Evolutionary conservation across 2,797 vertebrate species (phyloP).

Genomic region (Amniataba percoides): DNA sequence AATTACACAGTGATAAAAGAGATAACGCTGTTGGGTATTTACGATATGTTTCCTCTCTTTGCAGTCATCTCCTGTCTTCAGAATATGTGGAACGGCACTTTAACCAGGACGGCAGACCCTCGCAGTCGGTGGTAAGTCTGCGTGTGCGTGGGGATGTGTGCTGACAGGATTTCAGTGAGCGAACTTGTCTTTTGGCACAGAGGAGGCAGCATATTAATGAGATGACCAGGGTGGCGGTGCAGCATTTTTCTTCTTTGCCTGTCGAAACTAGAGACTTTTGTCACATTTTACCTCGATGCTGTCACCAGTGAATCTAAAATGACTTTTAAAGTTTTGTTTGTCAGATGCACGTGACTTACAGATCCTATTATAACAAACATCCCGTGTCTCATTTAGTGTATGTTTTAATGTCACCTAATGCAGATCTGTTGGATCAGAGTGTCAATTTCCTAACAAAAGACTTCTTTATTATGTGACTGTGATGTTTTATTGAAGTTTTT

Average conservation of each 20-base stretch:
- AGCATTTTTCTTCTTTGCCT: conserved; percentile 16
- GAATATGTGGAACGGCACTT: conserved; percentile 91
- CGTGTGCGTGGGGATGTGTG: conserved; percentile 13
- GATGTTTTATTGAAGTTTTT: conserved; percentile 18
- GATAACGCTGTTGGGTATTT: conserved; percentile 15
- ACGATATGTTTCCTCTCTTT: conserved; percentile 47
- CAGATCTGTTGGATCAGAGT: background rate
- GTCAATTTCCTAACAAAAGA: conserved; percentile 28
- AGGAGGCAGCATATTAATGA: conserved; percentile 48
- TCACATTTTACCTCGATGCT: conserved; percentile 14
- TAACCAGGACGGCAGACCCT: conserved; percentile 69
- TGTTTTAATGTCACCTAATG: background rate
- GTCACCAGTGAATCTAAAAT: background rate
- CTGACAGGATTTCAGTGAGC: conserved; percentile 24
- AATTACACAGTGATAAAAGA: background rate
- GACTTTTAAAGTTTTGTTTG: conserved; percentile 24
- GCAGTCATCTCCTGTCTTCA: conserved; percentile 92
- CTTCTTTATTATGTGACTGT: conserved; percentile 9
- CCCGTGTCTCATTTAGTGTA: background rate
- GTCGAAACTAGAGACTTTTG: conserved; percentile 23
- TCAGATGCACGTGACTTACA: conserved; percentile 15
- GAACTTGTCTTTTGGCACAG: conserved; percentile 32
- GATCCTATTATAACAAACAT: conserved; percentile 11
- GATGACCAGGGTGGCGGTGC: background rate
- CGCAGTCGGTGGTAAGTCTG: conserved; percentile 78